phyloP scores from a whole-genome alignment of 2,888 invertebrate genomes.

The Drosophila monieri region DNA sequence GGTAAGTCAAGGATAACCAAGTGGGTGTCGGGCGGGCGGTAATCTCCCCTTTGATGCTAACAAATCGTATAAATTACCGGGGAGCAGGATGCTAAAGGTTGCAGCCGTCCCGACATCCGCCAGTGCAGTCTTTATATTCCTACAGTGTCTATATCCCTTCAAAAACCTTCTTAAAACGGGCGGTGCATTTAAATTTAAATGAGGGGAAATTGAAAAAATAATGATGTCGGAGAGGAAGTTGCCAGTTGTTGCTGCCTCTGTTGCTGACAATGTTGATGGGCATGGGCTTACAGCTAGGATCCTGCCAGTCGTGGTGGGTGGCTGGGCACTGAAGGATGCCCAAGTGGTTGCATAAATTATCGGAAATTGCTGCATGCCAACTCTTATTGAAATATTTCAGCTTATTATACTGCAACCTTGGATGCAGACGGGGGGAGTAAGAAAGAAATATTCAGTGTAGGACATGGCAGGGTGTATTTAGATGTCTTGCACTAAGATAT shows the following conservation, averaged over 20 bases:
- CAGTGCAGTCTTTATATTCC: constrained; percentile 9
- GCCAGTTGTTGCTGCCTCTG: constrained; percentile 34
- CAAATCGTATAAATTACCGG: constrained; percentile 71
- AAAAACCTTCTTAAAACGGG: constrained; percentile 7
- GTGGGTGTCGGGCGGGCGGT: constrained; percentile 18
- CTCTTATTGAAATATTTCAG: constrained; percentile 65
- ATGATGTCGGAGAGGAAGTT: constrained; percentile 51
- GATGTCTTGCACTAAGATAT: background rate
- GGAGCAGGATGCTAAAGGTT: constrained; percentile 56
- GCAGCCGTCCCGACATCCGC: constrained; percentile 27
- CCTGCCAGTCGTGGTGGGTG: background rate
- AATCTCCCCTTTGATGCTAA: constrained; percentile 49
- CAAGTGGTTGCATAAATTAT: constrained; percentile 58
- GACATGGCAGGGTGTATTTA: background rate
- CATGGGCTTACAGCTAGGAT: background rate
- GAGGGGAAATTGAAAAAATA: constrained; percentile 77
- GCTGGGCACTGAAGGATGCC: constrained; percentile 2
- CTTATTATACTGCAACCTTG: constrained; percentile 24
- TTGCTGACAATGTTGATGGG: constrained; percentile 38
- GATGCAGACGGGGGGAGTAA: background rate
- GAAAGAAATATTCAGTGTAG: background rate
- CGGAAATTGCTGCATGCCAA: constrained; percentile 62
- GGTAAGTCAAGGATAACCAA: constrained; percentile 21
- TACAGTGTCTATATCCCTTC: background rate
- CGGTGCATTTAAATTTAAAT: constrained; percentile 63